A percentile compares a stretch with the other conserved stretches of the same genome.
phyloP scores from a whole-genome alignment of 2,888 invertebrate species.

The Sturmia bella region DNA sequence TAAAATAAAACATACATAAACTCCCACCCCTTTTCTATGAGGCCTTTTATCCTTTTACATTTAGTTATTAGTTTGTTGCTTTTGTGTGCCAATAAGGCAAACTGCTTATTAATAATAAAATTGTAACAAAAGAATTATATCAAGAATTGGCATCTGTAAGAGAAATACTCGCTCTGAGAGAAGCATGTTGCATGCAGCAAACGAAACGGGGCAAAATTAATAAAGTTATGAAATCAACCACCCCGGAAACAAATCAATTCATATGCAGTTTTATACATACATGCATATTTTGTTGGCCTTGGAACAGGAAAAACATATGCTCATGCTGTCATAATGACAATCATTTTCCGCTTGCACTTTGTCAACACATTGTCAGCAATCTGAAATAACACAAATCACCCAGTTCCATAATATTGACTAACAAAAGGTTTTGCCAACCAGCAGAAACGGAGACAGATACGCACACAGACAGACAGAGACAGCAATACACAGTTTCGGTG shows the following conservation, averaged over 20 bases:
- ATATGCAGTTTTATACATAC: constrained; percentile 24
- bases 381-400: constrained; percentile 40
- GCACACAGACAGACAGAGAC: neutral
- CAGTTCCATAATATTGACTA: constrained; percentile 3
- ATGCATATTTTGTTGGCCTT: constrained; percentile 42
- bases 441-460: neutral
- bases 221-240: constrained; percentile 70
- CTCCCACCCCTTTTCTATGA: constrained; percentile 47
- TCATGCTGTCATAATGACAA: constrained; percentile 58
- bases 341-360: constrained; percentile 72
- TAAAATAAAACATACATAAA: neutral
- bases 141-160: constrained; percentile 30
- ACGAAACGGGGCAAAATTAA: constrained; percentile 52
- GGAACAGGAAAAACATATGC: constrained; percentile 59
- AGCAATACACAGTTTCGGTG: constrained; percentile 46
- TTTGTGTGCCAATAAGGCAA: constrained; percentile 64
- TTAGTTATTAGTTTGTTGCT: constrained; percentile 41
- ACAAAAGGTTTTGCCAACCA: constrained; percentile 40
- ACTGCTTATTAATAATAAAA: constrained; percentile 70
- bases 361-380: constrained; percentile 72
- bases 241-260: constrained; percentile 35
- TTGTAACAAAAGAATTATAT: constrained; percentile 62
- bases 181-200: constrained; percentile 15
- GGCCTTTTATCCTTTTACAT: constrained; percentile 67
- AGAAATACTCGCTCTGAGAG: neutral